Conservation (phyloP, 2,888 invertebrate species). For the Atherix ibis region DNA sequence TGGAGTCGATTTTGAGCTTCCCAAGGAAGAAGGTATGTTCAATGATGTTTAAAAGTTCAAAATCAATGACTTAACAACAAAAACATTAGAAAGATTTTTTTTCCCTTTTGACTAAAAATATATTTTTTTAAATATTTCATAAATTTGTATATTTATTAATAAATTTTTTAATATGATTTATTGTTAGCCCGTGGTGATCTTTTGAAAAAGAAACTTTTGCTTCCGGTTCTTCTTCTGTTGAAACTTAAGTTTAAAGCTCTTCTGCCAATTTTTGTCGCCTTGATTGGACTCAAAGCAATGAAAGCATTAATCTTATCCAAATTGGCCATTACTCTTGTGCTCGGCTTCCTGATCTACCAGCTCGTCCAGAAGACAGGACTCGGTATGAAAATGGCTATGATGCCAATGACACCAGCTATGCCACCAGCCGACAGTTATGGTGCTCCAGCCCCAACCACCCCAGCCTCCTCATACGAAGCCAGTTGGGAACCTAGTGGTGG, state of each 20-base stretch:
- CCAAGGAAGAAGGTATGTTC: constrained; percentile 32
- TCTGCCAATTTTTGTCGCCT: constrained; percentile 63
- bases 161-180: constrained; percentile 2
- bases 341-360: constrained; percentile 67
- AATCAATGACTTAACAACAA: neutral
- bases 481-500: constrained; percentile 55
- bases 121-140: no score
- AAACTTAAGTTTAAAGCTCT: constrained; percentile 73
- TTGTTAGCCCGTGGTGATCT: constrained; percentile 55
- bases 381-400: constrained; percentile 48
- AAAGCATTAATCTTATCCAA: constrained; percentile 75
- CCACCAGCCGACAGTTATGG: constrained; percentile 52
- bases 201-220: constrained; percentile 67
- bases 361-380: constrained; percentile 65
- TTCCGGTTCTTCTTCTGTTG: constrained; percentile 61
- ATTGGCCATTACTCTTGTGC: constrained; percentile 61
- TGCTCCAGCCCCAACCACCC: constrained; percentile 44
- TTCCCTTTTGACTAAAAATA: no score
- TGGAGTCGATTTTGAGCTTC: constrained; percentile 47
- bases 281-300: constrained; percentile 66
- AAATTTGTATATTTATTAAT: neutral
- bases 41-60: neutral
- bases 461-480: constrained; percentile 56
- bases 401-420: constrained; percentile 37
- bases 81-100: neutral